Conservation (phyloP, 2,113 vertebrate species). For the Emydocephalus ijimae region DNA sequence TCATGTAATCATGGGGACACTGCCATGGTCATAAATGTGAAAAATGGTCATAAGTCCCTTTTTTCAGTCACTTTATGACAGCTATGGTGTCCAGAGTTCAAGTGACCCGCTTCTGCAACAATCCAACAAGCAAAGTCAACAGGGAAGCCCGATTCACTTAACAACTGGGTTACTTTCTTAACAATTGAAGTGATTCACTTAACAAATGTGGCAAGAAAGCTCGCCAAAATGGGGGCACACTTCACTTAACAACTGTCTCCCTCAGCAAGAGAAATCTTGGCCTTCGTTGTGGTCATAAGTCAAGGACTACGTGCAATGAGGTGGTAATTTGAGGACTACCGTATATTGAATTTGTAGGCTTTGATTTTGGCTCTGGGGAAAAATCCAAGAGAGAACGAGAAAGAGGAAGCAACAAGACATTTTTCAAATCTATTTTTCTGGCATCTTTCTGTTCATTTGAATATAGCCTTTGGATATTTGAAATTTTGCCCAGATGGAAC, state of each 20-base stretch:
- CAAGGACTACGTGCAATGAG: not conserved
- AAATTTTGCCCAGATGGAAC: conserved; percentile 56
- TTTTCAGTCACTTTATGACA: not conserved
- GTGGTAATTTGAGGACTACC: not conserved
- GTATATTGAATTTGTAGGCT: conserved; percentile 27
- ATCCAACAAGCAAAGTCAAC: not conserved
- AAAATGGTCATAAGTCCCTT: not conserved
- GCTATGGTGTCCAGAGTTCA: not conserved
- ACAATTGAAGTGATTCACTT: not conserved
- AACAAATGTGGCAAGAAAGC: not conserved
- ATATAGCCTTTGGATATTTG: conserved; percentile 53
- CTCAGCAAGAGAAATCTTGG: not conserved
- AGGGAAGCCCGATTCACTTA: not conserved
- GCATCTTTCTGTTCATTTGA: conserved; percentile 54
- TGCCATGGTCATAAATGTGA: not conserved
- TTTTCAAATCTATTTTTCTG: conserved; percentile 32
- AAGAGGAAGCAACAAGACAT: no score
- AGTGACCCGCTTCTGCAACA: not conserved
- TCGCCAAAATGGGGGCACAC: not conserved
- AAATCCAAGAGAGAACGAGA: not conserved
- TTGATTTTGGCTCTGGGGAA: conserved; percentile 38
- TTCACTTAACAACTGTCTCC: not conserved
- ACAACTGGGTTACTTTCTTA: not conserved
- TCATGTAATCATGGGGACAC: not conserved
- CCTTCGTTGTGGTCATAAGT: not conserved